A percentile compares a stretch with the other conserved stretches of the same genome.
These are phyloP conservation scores for Lutjanus erythropterus DNA, from an alignment of 2,113 vertebrate genomes.

Conservation along the genomic window DNA sequence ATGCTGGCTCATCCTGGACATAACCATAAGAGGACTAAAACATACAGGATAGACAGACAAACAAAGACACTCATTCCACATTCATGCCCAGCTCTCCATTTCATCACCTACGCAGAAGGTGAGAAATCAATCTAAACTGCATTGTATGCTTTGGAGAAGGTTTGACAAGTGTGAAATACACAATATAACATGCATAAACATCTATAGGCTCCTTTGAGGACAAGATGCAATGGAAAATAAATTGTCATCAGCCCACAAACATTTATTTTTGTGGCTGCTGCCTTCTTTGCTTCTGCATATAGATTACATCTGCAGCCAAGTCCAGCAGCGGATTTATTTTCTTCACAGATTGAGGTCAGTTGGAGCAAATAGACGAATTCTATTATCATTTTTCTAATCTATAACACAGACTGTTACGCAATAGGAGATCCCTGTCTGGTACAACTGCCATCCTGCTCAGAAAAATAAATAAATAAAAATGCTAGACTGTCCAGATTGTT, in stretches of 20 bases:
- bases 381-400: constrained; percentile 30
- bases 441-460: neutral
- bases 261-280: neutral
- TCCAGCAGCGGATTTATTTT: neutral
- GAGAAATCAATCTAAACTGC: neutral
- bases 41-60: neutral
- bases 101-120: neutral
- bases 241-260: neutral
- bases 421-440: constrained; percentile 11
- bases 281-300: neutral
- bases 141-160: neutral
- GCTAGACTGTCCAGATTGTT: constrained; percentile 35
- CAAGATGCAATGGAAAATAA: neutral
- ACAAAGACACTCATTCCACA: neutral
- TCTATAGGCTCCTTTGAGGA: neutral
- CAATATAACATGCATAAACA: neutral
- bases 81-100: no score
- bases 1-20: neutral
- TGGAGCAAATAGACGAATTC: constrained; percentile 14
- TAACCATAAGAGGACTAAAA: no score
- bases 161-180: neutral
- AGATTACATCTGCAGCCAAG: no score
- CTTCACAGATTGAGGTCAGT: constrained; percentile 18
- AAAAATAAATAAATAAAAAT: neutral
- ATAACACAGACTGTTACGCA: constrained; percentile 32